A percentile compares a stretch with the other conserved stretches of the same genome.
Evolutionary conservation across 2,888 invertebrate genomes (phyloP).

Genomic region (Apamea sordens): DNA sequence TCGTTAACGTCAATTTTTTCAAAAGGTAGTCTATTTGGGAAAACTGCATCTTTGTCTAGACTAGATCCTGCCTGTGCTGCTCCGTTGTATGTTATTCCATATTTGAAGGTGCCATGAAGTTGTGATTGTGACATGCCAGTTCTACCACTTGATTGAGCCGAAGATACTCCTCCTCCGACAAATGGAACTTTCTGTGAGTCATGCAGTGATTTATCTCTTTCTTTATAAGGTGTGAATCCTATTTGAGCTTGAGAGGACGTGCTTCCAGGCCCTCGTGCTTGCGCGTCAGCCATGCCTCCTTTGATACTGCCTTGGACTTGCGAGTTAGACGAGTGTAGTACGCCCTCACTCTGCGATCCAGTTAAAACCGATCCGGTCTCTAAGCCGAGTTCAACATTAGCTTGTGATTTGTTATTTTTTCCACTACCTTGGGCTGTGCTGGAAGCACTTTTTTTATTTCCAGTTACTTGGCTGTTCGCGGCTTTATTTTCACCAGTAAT

Average conservation of each 20-base stretch:
- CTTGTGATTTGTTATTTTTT: constrained; percentile 93
- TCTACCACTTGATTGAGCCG: constrained; percentile 93
- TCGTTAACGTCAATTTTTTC: constrained; percentile 87
- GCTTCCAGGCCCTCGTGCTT: constrained; percentile 95
- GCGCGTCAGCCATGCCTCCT: constrained; percentile 96
- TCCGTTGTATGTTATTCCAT: constrained; percentile 94
- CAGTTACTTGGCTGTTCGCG: constrained; percentile 92
- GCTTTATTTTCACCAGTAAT: constrained; percentile 94
- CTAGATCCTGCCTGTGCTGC: constrained; percentile 96
- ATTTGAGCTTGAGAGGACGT: constrained; percentile 97
- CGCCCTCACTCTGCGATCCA: constrained; percentile 93
- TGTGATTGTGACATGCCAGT: constrained; percentile 96
- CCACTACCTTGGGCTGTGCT: constrained; percentile 94
- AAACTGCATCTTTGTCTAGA: constrained; percentile 89
- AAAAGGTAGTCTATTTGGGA: constrained; percentile 83
- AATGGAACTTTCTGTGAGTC: constrained; percentile 90
- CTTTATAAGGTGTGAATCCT: constrained; percentile 94
- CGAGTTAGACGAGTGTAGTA: constrained; percentile 94
- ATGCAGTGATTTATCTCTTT: constrained; percentile 90
- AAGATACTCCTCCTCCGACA: constrained; percentile 94
- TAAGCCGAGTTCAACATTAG: constrained; percentile 93
- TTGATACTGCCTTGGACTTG: constrained; percentile 95
- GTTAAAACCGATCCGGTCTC: constrained; percentile 94
- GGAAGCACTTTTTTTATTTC: constrained; percentile 93
- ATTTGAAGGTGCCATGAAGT: constrained; percentile 94